phyloP scores from a whole-genome alignment of 2,113 vertebrate species.

The Thamnaconus septentrionalis region DNA sequence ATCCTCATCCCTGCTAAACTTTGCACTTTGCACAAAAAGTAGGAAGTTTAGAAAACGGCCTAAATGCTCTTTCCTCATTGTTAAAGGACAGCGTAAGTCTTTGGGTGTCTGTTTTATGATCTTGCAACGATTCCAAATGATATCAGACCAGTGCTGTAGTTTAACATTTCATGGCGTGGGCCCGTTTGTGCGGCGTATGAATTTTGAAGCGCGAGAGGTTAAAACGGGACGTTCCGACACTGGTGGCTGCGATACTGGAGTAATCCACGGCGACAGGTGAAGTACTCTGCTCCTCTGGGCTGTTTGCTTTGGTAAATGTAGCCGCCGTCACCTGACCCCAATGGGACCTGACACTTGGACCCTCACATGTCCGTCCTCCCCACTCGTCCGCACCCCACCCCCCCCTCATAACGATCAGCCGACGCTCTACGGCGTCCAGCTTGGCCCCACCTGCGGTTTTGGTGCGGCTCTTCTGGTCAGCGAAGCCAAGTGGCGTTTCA shows the following conservation, averaged over 20 bases:
- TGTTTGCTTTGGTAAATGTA: slow-evolving; percentile 72
- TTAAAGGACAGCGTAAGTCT: no score
- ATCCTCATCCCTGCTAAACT: no score
- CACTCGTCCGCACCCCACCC: slow-evolving; percentile 3
- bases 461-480: slow-evolving; percentile 9
- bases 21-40: no score
- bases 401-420: no score
- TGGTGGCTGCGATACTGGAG: slow-evolving; percentile 54
- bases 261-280: slow-evolving; percentile 69
- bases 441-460: slow-evolving; percentile 2
- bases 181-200: slow-evolving; percentile 26
- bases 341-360: slow-evolving; percentile 70
- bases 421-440: background rate
- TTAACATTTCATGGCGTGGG: slow-evolving; percentile 45
- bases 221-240: slow-evolving; percentile 42
- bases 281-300: slow-evolving; percentile 62
- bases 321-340: slow-evolving; percentile 63
- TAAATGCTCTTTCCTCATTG: no score
- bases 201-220: slow-evolving; percentile 59
- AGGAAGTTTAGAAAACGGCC: no score
- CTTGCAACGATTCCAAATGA: no score
- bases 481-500: slow-evolving; percentile 1
- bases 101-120: no score
- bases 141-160: background rate
- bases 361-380: slow-evolving; percentile 31